Evolutionary conservation across 1,140 invertebrate genomes (phyloP), one percentile per base, ranked within the genome.

Genomic region (Calosoma granatense): DNA sequence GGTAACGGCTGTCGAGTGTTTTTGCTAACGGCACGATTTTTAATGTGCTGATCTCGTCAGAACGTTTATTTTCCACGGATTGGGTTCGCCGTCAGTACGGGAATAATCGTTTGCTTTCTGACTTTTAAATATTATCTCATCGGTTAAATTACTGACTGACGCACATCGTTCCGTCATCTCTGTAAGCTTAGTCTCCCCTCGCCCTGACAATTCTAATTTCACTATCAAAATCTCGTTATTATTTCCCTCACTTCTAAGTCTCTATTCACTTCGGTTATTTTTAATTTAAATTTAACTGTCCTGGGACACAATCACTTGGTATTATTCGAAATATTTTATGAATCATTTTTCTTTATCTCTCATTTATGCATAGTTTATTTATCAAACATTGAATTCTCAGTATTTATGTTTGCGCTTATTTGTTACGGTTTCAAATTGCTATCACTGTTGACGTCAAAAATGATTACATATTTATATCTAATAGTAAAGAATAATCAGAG

Each of bases 41-140:
- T 47, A 47, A 47, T 47, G 41, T 47, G 41, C 41, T 47, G 41
- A 47, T 47, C 41, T 47, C 17, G 15, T 47, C 41, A 17, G 6
- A 47, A 47, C 41, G 41, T 47, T 47, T 47, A 47, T 47, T 47
- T 47, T 47, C 41, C 41, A 47, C 9, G 41, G 41, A 9, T 47
- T 47, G 41, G 17, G 41, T 47, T 47, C 17, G 41, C 41, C 6
- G 9, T 47, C 26, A 30, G 6, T 30, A 14, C 26, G 26, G 17
- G 15, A 47, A 11, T 47, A 47, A 12, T 47, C 41, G 41, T 12
- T 47, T 47, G 17, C 26, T 14, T n/a, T n/a, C 26, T 30, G 41
- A 47, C 17, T 47, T 47, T 4, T 12, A 17, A 47, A 47, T 47
- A 9, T 12, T 47, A 9, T 47, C 41, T 47, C 41, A 47, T 17